Percentiles rank a stretch among this genome's conserved stretches.
These are phyloP conservation scores for crab-eating macaque (Macaca fascicularis) DNA, from an alignment of 2,113 vertebrate species.

Conservation along the genomic window T2T-MFA8v1.1 NC_088385.1:108945001-108945500, in stretches of 20 bases:
- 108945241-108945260: conserved; percentile 66
- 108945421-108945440: background rate
- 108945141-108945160: background rate
- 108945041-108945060: background rate
- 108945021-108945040: background rate
- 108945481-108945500: background rate
- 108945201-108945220: background rate
- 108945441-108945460: background rate
- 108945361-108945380: background rate
- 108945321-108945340: background rate
- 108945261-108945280: conserved; percentile 60
- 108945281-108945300: conserved; percentile 20
- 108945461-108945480: background rate
- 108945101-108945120: background rate
- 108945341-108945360: background rate
- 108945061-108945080: background rate
- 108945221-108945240: conserved; percentile 16
- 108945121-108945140: background rate
- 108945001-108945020: background rate
- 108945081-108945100: background rate
- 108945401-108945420: background rate
- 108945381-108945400: background rate
- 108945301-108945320: background rate
- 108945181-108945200: conserved; percentile 1
- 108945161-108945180: background rate